Base-by-base conservation (phyloP, 2,113 vertebrate genomes). In the Oxyura jamaicensis region DNA sequence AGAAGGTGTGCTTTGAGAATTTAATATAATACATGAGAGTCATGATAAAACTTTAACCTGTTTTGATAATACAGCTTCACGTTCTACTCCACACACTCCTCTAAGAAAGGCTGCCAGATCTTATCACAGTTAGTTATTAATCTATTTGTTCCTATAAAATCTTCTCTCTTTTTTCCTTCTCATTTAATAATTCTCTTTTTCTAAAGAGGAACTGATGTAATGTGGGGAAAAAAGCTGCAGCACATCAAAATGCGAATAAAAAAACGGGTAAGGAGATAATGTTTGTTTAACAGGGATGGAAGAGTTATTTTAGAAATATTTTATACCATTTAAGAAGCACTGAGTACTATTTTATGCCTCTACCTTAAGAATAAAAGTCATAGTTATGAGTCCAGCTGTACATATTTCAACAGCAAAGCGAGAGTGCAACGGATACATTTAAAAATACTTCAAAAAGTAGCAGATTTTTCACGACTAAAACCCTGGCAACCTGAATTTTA, bases 221-320 rank as follows among this genome's bases (percentile, higher is more conserved):
- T 12, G 77, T 23, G 81, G 41, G 63, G 28, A 35, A 96, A 68
- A 68, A 96, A 82, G 69, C 77, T 82, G 73, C 59, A 79, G 80
- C 18, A 1, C 74, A 86, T 65, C 73, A 93, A 86, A 79, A 69
- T 13, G 31, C 23, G 67, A 94, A 72, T 35, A 44, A 66, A 91
- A 92, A 94, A 92, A 73, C 0, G 2, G 36, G 44, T 83, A 73
- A 81, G 55, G 86, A 92, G 88, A 96, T 95, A 82, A 89, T 63
- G 74, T 84, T 89, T 91, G 73, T 68, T 86, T 95, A 95, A 87
- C 80, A 56, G 58, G 33, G 73, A 71, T 52, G 56, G 76, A 74
- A 83, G 82, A 94, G 86, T 90, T 93, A 94, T 78, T 93, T 94
- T 73, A 86, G 93, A 92, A 93, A 72, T 91, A 96, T 81, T 95